phyloP scores from a whole-genome alignment of 2,797 vertebrate genomes.

The Gorsachius magnificus region DNA sequence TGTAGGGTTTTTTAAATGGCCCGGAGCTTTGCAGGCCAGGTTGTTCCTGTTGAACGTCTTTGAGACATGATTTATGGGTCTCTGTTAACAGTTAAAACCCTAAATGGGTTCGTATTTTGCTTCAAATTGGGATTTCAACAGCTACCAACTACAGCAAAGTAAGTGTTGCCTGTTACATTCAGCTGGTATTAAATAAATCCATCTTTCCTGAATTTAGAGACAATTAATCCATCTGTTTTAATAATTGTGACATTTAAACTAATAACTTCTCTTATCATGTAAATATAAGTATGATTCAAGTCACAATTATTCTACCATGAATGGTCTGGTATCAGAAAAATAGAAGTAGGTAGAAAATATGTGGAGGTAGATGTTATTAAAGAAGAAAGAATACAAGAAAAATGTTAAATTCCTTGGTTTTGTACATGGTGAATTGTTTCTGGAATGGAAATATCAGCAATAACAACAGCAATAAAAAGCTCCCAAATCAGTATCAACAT shows the following conservation, averaged over 20 bases:
- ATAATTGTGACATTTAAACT: constrained; percentile 36
- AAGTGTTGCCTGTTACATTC: neutral
- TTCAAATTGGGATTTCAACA: constrained; percentile 24
- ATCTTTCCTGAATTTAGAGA: constrained; percentile 27
- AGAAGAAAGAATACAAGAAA: constrained; percentile 9
- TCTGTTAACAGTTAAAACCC: neutral
- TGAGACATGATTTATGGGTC: neutral
- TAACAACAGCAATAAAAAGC: constrained; percentile 4
- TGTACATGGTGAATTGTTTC: neutral
- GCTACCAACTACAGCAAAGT: neutral
- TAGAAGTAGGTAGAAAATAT: neutral
- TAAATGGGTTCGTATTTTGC: constrained; percentile 25
- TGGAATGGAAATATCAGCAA: constrained; percentile 21
- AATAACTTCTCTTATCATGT: neutral
- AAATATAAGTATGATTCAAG: constrained; percentile 23
- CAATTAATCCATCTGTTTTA: constrained; percentile 52
- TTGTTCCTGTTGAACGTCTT: neutral
- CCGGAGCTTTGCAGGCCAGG: neutral
- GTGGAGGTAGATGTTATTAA: neutral
- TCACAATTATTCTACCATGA: neutral
- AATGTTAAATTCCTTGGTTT: neutral
- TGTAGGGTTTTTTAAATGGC: neutral
- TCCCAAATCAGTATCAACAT: constrained; percentile 32
- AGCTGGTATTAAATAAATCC: neutral
- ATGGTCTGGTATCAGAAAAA: neutral